Evolutionary conservation across 2,113 vertebrate genomes (phyloP), one percentile per base, ranked within the genome.

Genomic region (Centrocercus urophasianus): DNA sequence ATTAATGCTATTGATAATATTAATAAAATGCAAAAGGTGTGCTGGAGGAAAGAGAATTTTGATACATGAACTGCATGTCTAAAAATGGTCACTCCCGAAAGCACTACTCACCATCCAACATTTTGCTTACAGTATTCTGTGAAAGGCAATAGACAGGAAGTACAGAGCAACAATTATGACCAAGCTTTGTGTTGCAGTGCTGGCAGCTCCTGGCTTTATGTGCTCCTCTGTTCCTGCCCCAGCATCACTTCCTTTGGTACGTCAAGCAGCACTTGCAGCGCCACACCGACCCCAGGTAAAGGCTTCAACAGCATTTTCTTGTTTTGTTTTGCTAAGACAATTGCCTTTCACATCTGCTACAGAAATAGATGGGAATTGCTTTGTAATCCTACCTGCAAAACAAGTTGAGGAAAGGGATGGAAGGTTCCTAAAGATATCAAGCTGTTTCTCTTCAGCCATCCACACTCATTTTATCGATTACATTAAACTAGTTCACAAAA

Each of bases 231-330:
- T 99, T 99, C 86, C 97, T 99, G 63, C 98, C 98, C 84, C 98
- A 99, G 16, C 98, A 99, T 85, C 98, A 98, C 91, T 98, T 99
- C 96, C 98, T 99, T 42, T 99, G 98, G 98, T 99, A 99, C 91
- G 86, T 99, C 85, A 98, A 97, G 79, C 98, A 98, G 94, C 98
- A 99, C 90, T 96, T 99, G 70, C 98, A 98, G 90, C 97, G 95
- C 57, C 98, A 98, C 5, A 98, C 98, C 27, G 98, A 99, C 93
- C 96, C 98, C 67, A 98, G 98, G 98, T 99, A 92, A 96, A 75
- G 30, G 54, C 42, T 63, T 54, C 61, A 61, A 42, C 24, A 70
- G 10, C 38, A 4, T 27, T 52, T 27, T 20, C 2, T 22, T 22
- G 24, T 76, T 88, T 25, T 2, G 42, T 74, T 60, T 60, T 88